A percentile compares a stretch with the other conserved stretches of the same genome.
Evolutionary conservation across 2,888 invertebrate genomes (phyloP).

Genomic region (Hesperia comma): DNA sequence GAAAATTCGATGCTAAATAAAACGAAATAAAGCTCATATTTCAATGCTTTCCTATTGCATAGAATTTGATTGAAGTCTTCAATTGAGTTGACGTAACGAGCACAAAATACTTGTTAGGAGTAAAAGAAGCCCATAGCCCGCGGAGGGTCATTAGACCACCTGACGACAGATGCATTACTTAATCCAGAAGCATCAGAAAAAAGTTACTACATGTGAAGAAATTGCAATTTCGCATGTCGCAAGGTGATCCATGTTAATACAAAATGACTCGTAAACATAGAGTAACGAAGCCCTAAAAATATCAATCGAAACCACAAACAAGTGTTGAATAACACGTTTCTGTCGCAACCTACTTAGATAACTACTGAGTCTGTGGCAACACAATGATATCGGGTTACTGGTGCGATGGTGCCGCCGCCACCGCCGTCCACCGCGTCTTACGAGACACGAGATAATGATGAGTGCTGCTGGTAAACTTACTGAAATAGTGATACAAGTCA

Average conservation of each 20-base stretch:
- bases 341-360: constrained; percentile 66
- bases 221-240: constrained; percentile 11
- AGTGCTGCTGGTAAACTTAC: not conserved
- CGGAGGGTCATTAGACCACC: too few species aligned
- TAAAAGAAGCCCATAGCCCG: too few species aligned
- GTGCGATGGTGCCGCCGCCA: not conserved
- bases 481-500: too few species aligned
- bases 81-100: too few species aligned
- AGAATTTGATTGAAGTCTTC: too few species aligned
- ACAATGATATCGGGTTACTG: constrained; percentile 37
- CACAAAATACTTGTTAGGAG: too few species aligned
- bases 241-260: constrained; percentile 12
- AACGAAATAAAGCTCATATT: too few species aligned
- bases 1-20: too few species aligned
- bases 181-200: too few species aligned
- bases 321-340: constrained; percentile 60
- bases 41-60: too few species aligned
- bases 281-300: constrained; percentile 35
- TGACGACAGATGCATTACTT: too few species aligned
- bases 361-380: constrained; percentile 46
- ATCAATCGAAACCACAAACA: constrained; percentile 48
- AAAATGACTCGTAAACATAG: constrained; percentile 29
- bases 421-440: constrained; percentile 21
- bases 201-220: too few species aligned
- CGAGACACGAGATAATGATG: constrained; percentile 17